These are phyloP conservation scores for Ornithorhynchus anatinus DNA, from an alignment of 2,113 vertebrate genomes.

Conservation along the genomic window DNA sequence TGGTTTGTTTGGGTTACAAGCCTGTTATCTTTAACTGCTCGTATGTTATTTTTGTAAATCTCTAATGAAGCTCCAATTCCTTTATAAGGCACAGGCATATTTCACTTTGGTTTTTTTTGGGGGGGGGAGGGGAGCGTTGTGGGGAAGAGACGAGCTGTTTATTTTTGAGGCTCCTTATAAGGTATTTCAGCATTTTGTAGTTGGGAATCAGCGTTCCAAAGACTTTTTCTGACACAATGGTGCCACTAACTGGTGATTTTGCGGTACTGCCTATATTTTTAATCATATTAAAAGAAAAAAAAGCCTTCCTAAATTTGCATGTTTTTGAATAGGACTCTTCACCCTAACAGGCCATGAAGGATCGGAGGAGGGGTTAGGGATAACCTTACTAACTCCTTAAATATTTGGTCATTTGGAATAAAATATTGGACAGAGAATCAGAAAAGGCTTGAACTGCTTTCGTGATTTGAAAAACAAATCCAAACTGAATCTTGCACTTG, in stretches of 20 bases:
- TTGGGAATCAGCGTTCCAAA: not conserved
- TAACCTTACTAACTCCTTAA: not conserved
- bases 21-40: not conserved
- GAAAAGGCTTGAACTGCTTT: not conserved
- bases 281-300: not conserved
- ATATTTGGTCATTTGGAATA: not conserved
- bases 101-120: not conserved
- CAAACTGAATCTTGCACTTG: not conserved
- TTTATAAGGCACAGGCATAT: accelerated
- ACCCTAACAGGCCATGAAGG: not conserved
- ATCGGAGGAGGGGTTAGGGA: accelerated
- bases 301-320: accelerated
- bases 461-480: not conserved
- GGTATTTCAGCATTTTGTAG: not conserved
- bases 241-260: conserved; percentile 78
- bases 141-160: too few species aligned
- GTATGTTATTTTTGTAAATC: not conserved
- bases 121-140: too few species aligned
- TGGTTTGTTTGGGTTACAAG: not conserved
- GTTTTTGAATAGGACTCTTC: not conserved
- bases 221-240: conserved; percentile 73
- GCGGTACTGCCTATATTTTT: conserved; percentile 36
- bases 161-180: not conserved
- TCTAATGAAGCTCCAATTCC: not conserved
- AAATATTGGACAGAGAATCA: not conserved